phyloP scores from a whole-genome alignment of 1,140 invertebrate genomes.

The Ceratina calcarata region DNA sequence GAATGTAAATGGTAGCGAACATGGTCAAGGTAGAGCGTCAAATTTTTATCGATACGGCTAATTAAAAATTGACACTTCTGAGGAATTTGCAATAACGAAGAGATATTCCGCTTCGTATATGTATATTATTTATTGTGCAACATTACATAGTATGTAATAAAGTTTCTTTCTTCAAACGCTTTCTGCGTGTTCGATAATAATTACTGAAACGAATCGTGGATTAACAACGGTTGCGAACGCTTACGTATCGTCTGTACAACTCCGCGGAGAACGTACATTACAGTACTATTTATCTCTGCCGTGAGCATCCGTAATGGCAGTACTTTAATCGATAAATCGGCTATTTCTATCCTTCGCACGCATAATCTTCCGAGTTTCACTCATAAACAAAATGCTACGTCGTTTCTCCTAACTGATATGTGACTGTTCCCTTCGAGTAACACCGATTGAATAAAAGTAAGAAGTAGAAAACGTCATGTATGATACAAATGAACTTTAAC shows the following conservation, averaged over 20 bases:
- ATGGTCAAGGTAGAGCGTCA: slow-evolving; percentile 3
- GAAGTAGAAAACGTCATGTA: slow-evolving; percentile 1
- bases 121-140: slow-evolving; percentile 23
- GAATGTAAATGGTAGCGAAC: not conserved
- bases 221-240: slow-evolving; percentile 15
- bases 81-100: not conserved
- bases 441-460: slow-evolving; percentile 6
- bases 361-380: not conserved
- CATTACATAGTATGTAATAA: slow-evolving; percentile 13
- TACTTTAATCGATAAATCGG: not conserved
- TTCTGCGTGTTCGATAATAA: not conserved
- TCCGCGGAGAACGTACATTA: not conserved
- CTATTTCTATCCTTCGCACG: not conserved
- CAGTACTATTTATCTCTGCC: not conserved
- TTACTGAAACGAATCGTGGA: slow-evolving; percentile 4
- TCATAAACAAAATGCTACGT: not conserved
- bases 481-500: slow-evolving; percentile 6
- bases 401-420: slow-evolving; percentile 34
- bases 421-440: slow-evolving; percentile 42
- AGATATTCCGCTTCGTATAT: not conserved
- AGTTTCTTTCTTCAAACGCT: not conserved
- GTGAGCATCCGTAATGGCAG: slow-evolving; percentile 11
- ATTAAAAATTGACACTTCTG: not conserved
- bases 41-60: slow-evolving; percentile 10
- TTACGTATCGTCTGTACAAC: not conserved